A percentile compares a stretch with the other conserved stretches of the same genome.
Conservation (phyloP, 2,888 invertebrate species). For the Cheiracanthium punctorium region DNA sequence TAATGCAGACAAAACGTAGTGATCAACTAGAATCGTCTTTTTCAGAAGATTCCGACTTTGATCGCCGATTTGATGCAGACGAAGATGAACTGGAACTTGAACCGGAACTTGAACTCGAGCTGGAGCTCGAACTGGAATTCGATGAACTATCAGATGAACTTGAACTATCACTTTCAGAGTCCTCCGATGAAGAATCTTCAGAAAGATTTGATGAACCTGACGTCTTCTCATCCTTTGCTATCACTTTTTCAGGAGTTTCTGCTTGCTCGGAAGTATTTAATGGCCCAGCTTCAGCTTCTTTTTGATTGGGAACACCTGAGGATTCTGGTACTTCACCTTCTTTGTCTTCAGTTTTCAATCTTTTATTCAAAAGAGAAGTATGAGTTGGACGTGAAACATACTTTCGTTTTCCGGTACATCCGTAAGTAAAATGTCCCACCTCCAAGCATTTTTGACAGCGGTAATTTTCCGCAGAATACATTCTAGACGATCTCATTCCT, state of each 20-base stretch:
- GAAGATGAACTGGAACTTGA: too few species aligned
- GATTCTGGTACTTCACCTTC: slow-evolving; percentile 50
- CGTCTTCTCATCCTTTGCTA: background rate
- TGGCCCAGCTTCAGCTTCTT: too few species aligned
- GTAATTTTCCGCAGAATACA: slow-evolving; percentile 77
- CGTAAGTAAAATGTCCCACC: slow-evolving; percentile 95
- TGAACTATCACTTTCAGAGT: slow-evolving; percentile 53
- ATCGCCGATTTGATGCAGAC: too few species aligned
- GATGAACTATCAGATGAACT: too few species aligned
- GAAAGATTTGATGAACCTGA: background rate
- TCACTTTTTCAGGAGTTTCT: background rate
- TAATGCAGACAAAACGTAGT: too few species aligned
- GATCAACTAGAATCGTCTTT: too few species aligned
- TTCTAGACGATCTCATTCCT: too few species aligned
- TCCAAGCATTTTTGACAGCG: slow-evolving; percentile 95
- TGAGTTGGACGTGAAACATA: slow-evolving; percentile 89
- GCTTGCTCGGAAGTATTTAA: slow-evolving; percentile 8
- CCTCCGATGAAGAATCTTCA: slow-evolving; percentile 24
- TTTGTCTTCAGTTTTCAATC: slow-evolving; percentile 79
- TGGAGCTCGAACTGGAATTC: slow-evolving; percentile 19
- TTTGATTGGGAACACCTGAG: too few species aligned
- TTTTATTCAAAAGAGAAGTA: slow-evolving; percentile 86
- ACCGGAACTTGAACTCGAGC: too few species aligned
- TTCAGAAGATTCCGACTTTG: too few species aligned
- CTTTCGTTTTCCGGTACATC: slow-evolving; percentile 93